phyloP scores from a whole-genome alignment of 2,797 vertebrate genomes.

The Botia kubotai region DNA sequence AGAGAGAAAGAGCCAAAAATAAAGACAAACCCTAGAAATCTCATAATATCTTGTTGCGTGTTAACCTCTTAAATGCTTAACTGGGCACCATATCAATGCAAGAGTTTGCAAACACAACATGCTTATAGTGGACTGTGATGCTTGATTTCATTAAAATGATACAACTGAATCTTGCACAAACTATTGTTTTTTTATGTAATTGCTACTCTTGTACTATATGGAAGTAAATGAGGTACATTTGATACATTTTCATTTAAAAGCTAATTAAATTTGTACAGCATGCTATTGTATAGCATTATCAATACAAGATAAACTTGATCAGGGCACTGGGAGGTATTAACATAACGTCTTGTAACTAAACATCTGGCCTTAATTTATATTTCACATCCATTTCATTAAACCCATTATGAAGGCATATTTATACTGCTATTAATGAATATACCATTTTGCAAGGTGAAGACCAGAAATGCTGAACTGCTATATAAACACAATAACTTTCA shows the following conservation, averaged over 20 bases:
- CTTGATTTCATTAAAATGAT: conserved; percentile 39
- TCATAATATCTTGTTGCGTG: background rate
- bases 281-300: conserved; percentile 53
- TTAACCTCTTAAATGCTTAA: conserved; percentile 13
- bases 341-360: background rate
- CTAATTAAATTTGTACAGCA: conserved; percentile 56
- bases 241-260: conserved; percentile 41
- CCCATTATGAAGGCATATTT: conserved; percentile 16
- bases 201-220: conserved; percentile 57
- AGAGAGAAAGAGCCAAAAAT: conserved; percentile 8
- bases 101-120: background rate
- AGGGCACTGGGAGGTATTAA: conserved; percentile 32
- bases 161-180: conserved; percentile 11
- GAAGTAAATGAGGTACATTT: conserved; percentile 37
- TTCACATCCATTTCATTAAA: conserved; percentile 12
- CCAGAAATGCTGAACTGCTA: conserved; percentile 2
- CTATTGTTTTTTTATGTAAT: conserved; percentile 38
- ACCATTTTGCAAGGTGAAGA: background rate
- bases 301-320: conserved; percentile 1
- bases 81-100: conserved; percentile 10
- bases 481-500: background rate
- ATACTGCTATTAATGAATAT: background rate
- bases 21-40: conserved; percentile 29
- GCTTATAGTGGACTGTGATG: conserved; percentile 11
- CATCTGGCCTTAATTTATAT: background rate